Base-by-base conservation (phyloP, 1,140 invertebrate genomes). In the Cydia splendana region DNA sequence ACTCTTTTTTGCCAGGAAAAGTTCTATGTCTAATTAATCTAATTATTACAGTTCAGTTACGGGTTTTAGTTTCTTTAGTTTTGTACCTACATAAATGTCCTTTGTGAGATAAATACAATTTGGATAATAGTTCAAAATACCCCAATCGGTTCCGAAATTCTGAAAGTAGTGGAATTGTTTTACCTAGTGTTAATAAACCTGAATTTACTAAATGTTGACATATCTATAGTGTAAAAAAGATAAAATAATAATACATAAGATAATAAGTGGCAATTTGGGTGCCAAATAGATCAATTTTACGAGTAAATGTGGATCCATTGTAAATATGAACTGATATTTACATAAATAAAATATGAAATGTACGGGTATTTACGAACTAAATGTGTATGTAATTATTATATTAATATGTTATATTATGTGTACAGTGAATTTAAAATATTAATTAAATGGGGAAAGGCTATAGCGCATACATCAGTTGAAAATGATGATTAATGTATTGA, bases 141-240 rank as follows among this genome's bases (percentile, higher is more conserved):
- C 38, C 38, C 38, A 7, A 42, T 42, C 7, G 38, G 38, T 42
- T 10, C 34, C 9, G 5, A 38, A 38, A 38, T 7, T 5, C 38
- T 7, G n/a, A 57, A 18, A 18, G n/a, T 18, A 57, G 4, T 7
- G n/a, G 53, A 15, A 57, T 6, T 7, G n/a, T 57, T 57, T 57
- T 9, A 20, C 6, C 13, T 57, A 77, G 38, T 42, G 38, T 42
- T 9, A 42, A 42, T 24, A 67, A 71, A 62, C 48, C 10, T 12
- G 77, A 78, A 78, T 76, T 76, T 78, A 78, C 15, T 78, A 75
- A 75, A 75, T 24, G 3, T 57, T 75, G 38, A 76, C 77, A 78
- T 78, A 78, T 78, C 77, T 76, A 13, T 75, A 67, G 15, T 34
- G 13, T 62, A 51, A 51, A 57, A 62, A 28, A 34, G 74, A 69